Evolutionary conservation across 2,797 vertebrate species (phyloP).

Genomic region (Galagoides demidoff): DNA sequence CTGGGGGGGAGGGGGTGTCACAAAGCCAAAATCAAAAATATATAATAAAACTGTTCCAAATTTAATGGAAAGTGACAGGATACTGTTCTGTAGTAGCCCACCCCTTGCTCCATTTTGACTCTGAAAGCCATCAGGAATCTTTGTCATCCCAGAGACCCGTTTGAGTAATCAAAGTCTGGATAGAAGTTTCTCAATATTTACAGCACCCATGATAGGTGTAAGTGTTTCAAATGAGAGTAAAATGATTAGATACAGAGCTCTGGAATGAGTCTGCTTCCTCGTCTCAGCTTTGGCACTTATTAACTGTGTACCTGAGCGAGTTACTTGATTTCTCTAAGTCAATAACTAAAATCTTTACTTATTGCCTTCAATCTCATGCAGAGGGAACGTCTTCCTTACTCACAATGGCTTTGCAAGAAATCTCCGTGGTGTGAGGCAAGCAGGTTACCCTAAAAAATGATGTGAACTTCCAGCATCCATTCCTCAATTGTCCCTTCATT

Average conservation of each 20-base stretch:
- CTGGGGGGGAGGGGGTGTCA: neutral
- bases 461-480: neutral
- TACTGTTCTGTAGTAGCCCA: neutral
- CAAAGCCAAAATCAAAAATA: neutral
- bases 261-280: neutral
- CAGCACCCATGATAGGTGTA: neutral
- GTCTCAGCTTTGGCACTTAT: neutral
- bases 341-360: neutral
- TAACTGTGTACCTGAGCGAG: neutral
- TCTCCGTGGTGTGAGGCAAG: neutral
- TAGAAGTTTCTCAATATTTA: neutral
- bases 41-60: neutral
- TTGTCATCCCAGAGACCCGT: neutral
- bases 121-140: neutral
- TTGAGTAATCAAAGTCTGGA: neutral
- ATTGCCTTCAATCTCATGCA: neutral
- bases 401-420: neutral
- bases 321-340: neutral
- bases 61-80: neutral
- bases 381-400: neutral
- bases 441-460: neutral
- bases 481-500: neutral
- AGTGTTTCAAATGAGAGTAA: neutral
- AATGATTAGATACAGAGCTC: neutral
- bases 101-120: neutral